Percentiles rank a stretch among this genome's conserved stretches.
Evolutionary conservation across 2,113 vertebrate genomes (phyloP).

Genomic region (Dinomys branickii): DNA sequence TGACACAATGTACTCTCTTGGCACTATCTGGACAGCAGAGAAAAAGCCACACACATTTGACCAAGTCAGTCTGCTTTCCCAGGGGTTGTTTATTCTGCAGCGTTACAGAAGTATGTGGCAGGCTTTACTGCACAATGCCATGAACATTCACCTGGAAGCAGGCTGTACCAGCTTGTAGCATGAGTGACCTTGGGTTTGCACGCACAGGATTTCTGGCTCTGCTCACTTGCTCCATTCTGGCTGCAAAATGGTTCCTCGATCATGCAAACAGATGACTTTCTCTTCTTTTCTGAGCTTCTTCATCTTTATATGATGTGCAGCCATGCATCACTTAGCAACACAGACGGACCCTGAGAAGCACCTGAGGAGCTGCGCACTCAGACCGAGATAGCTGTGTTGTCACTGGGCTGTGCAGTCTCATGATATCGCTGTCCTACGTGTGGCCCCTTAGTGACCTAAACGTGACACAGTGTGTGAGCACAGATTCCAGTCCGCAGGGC

Average conservation of each 20-base stretch:
- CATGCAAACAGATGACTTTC: background rate
- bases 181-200: background rate
- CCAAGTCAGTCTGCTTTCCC: background rate
- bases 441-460: background rate
- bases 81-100: background rate
- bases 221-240: background rate
- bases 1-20: background rate
- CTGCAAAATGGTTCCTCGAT: background rate
- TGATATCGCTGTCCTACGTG: no score
- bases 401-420: no score
- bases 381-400: no score
- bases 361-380: background rate
- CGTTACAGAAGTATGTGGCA: background rate
- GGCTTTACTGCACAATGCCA: background rate
- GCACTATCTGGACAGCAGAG: background rate
- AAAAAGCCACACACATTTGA: constrained; percentile 15
- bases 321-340: background rate
- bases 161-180: background rate
- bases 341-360: background rate
- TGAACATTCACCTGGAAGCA: background rate
- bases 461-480: background rate
- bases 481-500: background rate
- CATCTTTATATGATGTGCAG: background rate
- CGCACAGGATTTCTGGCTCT: background rate
- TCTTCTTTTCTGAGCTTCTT: background rate